Conservation (phyloP, 2,888 invertebrate species). For the Anorthoa munda region DNA sequence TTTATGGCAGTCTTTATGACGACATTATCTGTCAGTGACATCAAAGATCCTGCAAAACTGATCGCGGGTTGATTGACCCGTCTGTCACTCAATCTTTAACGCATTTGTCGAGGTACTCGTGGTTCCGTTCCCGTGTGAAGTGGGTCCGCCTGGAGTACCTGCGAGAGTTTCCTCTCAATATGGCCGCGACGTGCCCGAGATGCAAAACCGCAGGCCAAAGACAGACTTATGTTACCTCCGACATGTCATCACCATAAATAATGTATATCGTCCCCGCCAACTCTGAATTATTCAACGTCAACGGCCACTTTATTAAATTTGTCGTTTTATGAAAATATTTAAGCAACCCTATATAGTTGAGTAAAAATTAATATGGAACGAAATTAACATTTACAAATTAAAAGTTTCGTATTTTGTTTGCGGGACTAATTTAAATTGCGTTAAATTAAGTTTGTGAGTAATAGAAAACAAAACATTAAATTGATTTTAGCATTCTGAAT, state of each 20-base stretch:
- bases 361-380: constrained; percentile 79
- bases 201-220: constrained; percentile 87
- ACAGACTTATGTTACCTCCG: constrained; percentile 84
- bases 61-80: constrained; percentile 25
- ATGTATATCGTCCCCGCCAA: constrained; percentile 84
- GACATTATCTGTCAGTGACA: constrained; percentile 1
- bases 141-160: constrained; percentile 55
- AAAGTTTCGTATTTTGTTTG: constrained; percentile 68
- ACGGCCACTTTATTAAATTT: constrained; percentile 90
- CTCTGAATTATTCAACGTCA: constrained; percentile 88
- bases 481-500: constrained; percentile 57
- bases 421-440: constrained; percentile 61
- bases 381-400: constrained; percentile 78
- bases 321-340: constrained; percentile 85
- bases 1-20: neutral
- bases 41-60: constrained; percentile 17
- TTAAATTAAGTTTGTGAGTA: constrained; percentile 57
- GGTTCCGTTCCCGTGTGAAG: constrained; percentile 59
- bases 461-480: constrained; percentile 65
- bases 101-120: constrained; percentile 42
- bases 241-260: constrained; percentile 90
- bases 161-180: constrained; percentile 76
- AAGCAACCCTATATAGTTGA: constrained; percentile 73
- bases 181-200: constrained; percentile 85
- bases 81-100: constrained; percentile 41